phyloP scores from a whole-genome alignment of 1,140 invertebrate genomes.

The Cydia pomonella region DNA sequence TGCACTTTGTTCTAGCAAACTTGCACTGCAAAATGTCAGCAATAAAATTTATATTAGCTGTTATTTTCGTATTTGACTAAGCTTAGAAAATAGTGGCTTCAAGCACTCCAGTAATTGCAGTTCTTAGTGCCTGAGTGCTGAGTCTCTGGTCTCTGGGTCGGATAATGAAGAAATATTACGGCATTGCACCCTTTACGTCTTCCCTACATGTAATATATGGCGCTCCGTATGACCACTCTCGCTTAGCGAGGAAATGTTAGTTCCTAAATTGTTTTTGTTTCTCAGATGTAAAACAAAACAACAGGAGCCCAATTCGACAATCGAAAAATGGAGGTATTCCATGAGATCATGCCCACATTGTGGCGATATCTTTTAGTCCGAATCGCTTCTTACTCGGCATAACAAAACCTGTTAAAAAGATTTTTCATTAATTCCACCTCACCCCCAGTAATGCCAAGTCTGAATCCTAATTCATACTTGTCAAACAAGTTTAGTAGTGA shows the following conservation, averaged over 20 bases:
- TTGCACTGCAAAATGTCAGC: neutral
- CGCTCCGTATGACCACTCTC: neutral
- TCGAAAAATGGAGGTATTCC: too few species aligned
- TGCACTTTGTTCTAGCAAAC: neutral
- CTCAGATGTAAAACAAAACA: neutral
- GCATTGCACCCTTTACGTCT: slow-evolving; percentile 30
- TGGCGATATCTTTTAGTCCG: too few species aligned
- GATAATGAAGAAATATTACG: slow-evolving; percentile 28
- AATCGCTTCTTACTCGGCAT: too few species aligned
- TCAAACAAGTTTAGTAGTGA: too few species aligned
- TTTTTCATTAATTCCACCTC: too few species aligned
- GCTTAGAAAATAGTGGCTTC: slow-evolving; percentile 27
- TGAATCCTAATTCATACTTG: too few species aligned
- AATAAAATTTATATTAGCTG: neutral
- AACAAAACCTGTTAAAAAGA: too few species aligned
- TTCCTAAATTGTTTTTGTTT: slow-evolving; percentile 5
- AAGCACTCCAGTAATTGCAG: slow-evolving; percentile 30
- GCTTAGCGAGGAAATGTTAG: neutral
- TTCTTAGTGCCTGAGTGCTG: slow-evolving; percentile 25
- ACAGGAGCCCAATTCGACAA: too few species aligned
- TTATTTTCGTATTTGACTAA: slow-evolving; percentile 24
- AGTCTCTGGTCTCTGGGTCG: slow-evolving; percentile 20
- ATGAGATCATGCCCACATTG: too few species aligned
- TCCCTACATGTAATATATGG: slow-evolving; percentile 14
- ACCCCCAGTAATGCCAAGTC: too few species aligned